phyloP scores from a whole-genome alignment of 2,797 vertebrate species.

The Sarcophilus harrisii region DNA sequence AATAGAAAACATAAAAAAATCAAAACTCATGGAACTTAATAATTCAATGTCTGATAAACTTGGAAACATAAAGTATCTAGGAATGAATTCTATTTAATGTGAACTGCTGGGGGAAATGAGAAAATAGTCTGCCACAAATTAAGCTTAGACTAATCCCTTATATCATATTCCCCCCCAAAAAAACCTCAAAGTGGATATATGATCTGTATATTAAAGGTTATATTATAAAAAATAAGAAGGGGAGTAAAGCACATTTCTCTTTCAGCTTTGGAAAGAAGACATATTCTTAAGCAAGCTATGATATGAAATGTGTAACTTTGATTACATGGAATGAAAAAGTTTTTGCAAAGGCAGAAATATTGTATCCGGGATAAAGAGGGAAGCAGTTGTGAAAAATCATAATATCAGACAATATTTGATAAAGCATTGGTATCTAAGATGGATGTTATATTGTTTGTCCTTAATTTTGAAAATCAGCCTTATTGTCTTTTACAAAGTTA shows the following conservation, averaged over 20 bases:
- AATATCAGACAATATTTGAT: neutral
- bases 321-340: neutral
- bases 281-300: neutral
- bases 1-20: neutral
- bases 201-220: neutral
- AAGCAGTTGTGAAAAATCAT: neutral
- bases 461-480: neutral
- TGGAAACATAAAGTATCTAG: neutral
- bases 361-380: neutral
- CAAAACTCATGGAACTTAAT: neutral
- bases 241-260: neutral
- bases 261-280: neutral
- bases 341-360: neutral
- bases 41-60: neutral
- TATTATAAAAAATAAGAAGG: neutral
- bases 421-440: neutral
- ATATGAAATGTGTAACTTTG: neutral
- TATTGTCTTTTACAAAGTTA: neutral
- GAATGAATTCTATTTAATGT: neutral
- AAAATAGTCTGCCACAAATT: neutral
- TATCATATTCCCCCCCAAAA: neutral
- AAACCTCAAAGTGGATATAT: neutral
- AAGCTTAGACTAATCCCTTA: neutral
- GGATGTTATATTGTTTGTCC: neutral
- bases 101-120: neutral